phyloP scores from a whole-genome alignment of 2,888 invertebrate species.

The Oithona nana region DNA sequence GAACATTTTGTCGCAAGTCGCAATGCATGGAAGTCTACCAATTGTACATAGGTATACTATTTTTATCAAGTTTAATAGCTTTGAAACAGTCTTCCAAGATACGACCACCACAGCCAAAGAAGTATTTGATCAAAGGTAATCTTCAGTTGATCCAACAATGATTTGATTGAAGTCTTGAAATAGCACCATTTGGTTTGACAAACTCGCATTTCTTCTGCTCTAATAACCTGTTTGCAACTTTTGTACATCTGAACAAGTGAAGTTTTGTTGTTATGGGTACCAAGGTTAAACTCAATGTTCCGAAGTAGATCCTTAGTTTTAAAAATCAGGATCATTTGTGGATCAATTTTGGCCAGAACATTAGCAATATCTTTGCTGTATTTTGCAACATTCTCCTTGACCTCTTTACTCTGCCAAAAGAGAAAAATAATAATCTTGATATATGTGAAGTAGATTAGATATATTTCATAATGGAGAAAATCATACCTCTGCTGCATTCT shows the following conservation, averaged over 20 bases:
- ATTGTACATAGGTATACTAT: too few relatives aligned
- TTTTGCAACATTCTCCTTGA: conserved; percentile 44
- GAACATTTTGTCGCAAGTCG: too few relatives aligned
- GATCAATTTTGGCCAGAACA: conserved; percentile 68
- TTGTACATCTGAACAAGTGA: conserved; percentile 17
- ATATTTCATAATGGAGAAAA: neutral
- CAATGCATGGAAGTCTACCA: too few relatives aligned
- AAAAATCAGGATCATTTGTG: conserved; percentile 81
- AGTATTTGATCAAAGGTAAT: conserved; percentile 14
- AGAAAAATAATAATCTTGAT: conserved; percentile 26
- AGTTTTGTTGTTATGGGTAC: conserved; percentile 38
- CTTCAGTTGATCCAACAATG: conserved; percentile 3
- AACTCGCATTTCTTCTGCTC: neutral
- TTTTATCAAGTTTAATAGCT: too few relatives aligned
- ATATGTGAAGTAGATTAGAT: too few relatives aligned
- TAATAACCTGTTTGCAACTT: neutral
- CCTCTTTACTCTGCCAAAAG: conserved; percentile 51
- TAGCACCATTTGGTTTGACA: neutral
- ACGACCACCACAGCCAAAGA: conserved; percentile 12
- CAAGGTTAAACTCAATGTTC: conserved; percentile 65
- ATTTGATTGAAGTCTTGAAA: neutral
- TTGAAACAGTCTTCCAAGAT: too few relatives aligned
- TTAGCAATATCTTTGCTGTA: conserved; percentile 55
- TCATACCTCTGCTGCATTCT: conserved; percentile 14
- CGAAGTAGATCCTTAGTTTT: conserved; percentile 92